Evolutionary conservation across 2,888 invertebrate species (phyloP).

Genomic region (Meliscaeva auricollis): DNA sequence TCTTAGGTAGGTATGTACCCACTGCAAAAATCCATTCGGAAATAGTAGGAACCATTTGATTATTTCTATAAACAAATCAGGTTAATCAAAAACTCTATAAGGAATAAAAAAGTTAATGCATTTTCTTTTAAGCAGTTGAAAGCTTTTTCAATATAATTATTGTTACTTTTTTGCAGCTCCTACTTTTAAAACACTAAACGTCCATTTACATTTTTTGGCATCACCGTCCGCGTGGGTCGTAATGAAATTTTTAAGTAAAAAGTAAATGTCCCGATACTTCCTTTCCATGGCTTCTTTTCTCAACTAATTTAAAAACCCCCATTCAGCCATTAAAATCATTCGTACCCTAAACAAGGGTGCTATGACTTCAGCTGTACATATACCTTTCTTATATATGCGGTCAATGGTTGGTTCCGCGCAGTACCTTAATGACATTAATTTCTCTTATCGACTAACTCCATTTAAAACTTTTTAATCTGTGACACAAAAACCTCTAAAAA

Average conservation of each 20-base stretch:
- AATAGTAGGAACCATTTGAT: too few relatives aligned
- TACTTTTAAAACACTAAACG: constrained; percentile 31
- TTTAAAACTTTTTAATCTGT: constrained; percentile 76
- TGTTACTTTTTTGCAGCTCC: neutral
- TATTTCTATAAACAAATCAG: too few relatives aligned
- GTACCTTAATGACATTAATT: constrained; percentile 75
- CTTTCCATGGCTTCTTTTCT: constrained; percentile 28
- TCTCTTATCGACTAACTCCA: constrained; percentile 75
- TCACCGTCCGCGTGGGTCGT: constrained; percentile 26
- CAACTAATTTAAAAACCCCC: constrained; percentile 56
- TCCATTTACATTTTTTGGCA: constrained; percentile 54
- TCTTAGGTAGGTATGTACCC: too few relatives aligned
- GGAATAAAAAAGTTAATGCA: neutral
- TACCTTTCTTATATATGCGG: constrained; percentile 22
- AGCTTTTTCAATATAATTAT: constrained; percentile 12
- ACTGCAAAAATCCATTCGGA: too few relatives aligned
- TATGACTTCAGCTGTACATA: neutral
- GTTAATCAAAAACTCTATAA: too few relatives aligned
- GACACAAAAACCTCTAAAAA: constrained; percentile 66
- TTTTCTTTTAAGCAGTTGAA: constrained; percentile 1
- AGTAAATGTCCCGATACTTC: constrained; percentile 17
- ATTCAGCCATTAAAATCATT: constrained; percentile 65
- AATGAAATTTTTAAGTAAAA: constrained; percentile 52
- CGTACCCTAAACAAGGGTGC: constrained; percentile 30
- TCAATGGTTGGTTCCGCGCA: constrained; percentile 49